Base-by-base conservation (phyloP, 2,797 vertebrate species). In the Gadopsis marmoratus region DNA sequence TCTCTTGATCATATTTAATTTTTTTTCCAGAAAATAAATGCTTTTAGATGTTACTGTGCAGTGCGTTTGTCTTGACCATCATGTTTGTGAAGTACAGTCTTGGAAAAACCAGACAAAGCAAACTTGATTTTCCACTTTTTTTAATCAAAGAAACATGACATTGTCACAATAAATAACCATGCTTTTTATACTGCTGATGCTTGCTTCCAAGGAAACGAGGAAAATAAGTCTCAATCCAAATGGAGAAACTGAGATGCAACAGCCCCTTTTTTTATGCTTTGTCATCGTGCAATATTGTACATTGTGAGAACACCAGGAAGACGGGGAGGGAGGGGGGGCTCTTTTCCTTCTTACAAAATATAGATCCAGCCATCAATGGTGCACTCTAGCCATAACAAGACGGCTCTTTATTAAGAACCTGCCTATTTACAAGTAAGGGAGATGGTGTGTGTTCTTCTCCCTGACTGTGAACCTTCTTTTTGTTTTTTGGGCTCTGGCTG, bases 21-120 rank as follows among this genome's bases (percentile, higher is more conserved):
- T 96, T 82, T 96, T 95, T 95, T 95, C 92, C 95, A 96, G 95
- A 96, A 95, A 97, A 97, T 96, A 97, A 97, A 97, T 94, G 94
- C 96, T 96, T 89, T 94, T 96, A 97, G 96, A 95, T 95, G 95
- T 96, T 92, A 91, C 67, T 16, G 37, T 69, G 53, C 59, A 70
- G 67, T 76, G 69, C 59, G 37, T 82, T 86, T 85, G 73, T 88
- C 60, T 84, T 58, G 33, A 70, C 75, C 48, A 6, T 17, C 8
- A 3, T 54, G 11, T 67, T 63, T 54, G 35, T 23, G 7, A 67
- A 39, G 37, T 58, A 33, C 47, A 61, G 35, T 56, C 58, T 62
- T 74, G 7, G 71, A 35, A 70, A 75, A 37, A 3, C 0, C 21
- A 61, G 6, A 79, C 6, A 51, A 64, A 41, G 51, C 65, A 54